A percentile compares a stretch with the other conserved stretches of the same genome.
Evolutionary conservation across 1,140 invertebrate genomes (phyloP).

Genomic region (Plectrocnemia conspersa): DNA sequence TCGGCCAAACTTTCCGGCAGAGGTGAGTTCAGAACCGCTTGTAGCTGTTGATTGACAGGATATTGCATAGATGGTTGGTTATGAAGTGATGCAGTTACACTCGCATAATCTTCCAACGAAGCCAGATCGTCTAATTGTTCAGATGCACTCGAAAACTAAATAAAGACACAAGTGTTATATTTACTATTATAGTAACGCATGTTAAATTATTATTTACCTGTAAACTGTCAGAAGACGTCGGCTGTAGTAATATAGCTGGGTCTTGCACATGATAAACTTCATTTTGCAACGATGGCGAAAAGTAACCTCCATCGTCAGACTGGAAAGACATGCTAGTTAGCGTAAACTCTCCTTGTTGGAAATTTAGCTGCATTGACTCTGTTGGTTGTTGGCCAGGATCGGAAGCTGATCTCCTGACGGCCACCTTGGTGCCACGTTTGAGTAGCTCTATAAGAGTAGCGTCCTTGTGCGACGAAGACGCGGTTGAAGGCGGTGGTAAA

Average conservation of each 20-base stretch:
- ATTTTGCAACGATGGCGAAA: slow-evolving; percentile 67
- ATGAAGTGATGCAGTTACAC: slow-evolving; percentile 51
- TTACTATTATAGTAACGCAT: not conserved
- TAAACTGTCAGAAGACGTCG: slow-evolving; percentile 35
- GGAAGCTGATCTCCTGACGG: slow-evolving; percentile 55
- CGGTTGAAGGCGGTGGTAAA: slow-evolving; percentile 56
- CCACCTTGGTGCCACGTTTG: slow-evolving; percentile 62
- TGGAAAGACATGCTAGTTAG: slow-evolving; percentile 60
- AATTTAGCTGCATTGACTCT: slow-evolving; percentile 54
- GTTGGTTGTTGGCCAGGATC: slow-evolving; percentile 60
- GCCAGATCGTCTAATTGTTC: slow-evolving; percentile 65
- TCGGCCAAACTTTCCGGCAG: slow-evolving; percentile 74
- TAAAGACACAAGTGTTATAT: slow-evolving; percentile 44
- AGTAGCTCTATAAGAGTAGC: slow-evolving; percentile 57
- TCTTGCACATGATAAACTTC: slow-evolving; percentile 75
- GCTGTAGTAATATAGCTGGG: slow-evolving; percentile 61
- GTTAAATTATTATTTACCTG: slow-evolving; percentile 12
- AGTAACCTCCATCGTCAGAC: slow-evolving; percentile 66
- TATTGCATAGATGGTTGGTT: slow-evolving; percentile 57
- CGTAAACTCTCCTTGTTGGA: slow-evolving; percentile 57
- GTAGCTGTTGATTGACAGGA: slow-evolving; percentile 65
- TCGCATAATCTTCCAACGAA: slow-evolving; percentile 61
- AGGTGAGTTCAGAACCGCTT: slow-evolving; percentile 69
- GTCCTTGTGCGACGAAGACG: slow-evolving; percentile 57
- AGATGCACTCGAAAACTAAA: slow-evolving; percentile 62